Conservation (phyloP, 2,113 vertebrate species). For the Lepus americanus region DNA sequence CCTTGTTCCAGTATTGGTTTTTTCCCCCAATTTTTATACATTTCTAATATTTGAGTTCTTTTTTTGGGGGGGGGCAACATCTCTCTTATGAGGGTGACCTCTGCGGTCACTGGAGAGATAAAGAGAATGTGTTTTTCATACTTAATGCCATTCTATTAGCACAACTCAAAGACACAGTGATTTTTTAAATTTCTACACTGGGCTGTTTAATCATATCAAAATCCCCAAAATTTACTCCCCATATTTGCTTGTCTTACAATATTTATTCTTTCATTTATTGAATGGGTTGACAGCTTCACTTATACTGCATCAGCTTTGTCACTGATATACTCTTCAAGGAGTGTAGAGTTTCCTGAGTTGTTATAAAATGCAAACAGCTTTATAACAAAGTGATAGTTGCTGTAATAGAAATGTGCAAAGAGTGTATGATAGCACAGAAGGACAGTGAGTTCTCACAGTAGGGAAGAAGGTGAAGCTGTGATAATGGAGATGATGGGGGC, state of each 20-base stretch:
- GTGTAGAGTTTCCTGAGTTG: conserved; percentile 24
- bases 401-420: conserved; percentile 2
- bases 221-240: not conserved
- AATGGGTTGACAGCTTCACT: not conserved
- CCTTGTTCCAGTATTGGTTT: not conserved
- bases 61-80: not conserved
- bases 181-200: not conserved
- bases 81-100: not conserved
- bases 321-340: not conserved
- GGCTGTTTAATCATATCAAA: not conserved
- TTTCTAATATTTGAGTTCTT: not conserved
- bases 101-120: not conserved
- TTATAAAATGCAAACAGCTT: not conserved
- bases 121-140: not conserved
- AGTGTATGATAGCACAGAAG: not conserved
- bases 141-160: not conserved
- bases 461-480: not conserved
- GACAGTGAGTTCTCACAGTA: not conserved
- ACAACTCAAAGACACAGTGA: not conserved
- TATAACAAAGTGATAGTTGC: conserved; percentile 17
- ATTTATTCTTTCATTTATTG: not conserved
- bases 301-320: not conserved
- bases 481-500: not conserved
- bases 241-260: not conserved
- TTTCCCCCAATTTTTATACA: not conserved